These are phyloP conservation scores for Drosophila ogumai DNA, from an alignment of 1,140 invertebrate species.

Conservation along the genomic window DNA sequence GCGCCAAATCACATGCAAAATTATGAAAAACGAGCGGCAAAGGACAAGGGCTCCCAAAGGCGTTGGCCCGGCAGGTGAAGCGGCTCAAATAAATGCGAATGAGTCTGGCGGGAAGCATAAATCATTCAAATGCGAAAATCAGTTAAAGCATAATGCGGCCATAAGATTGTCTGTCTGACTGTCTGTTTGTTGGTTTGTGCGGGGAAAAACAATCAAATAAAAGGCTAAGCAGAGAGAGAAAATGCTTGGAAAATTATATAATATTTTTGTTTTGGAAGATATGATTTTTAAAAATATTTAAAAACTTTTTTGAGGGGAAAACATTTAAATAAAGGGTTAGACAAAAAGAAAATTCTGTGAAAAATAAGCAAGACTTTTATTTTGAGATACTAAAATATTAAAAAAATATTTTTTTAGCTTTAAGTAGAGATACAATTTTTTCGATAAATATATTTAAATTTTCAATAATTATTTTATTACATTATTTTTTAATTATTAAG, in stretches of 20 bases:
- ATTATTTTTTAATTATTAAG: no score
- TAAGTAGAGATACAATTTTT: no score
- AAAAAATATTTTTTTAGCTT: no score
- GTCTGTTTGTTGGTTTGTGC: constrained; percentile 18
- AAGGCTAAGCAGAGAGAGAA: constrained; percentile 11
- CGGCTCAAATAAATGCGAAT: constrained; percentile 53
- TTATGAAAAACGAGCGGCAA: constrained; percentile 75
- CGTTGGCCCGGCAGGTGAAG: constrained; percentile 49
- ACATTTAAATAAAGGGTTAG: no score
- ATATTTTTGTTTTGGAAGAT: no score
- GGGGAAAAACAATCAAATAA: constrained; percentile 39
- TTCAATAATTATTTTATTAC: no score
- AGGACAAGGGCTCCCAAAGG: constrained; percentile 54
- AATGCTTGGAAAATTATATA: neutral
- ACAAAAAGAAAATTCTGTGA: no score
- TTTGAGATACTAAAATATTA: neutral
- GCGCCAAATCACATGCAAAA: constrained; percentile 76
- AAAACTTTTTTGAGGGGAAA: neutral
- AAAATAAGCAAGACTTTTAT: neutral
- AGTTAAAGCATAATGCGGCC: constrained; percentile 73
- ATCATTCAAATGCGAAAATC: constrained; percentile 80
- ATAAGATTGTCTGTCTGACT: constrained; percentile 45
- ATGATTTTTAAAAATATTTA: neutral
- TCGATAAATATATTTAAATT: no score
- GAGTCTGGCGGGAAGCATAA: constrained; percentile 76